These are phyloP conservation scores for Mesorhabditis belari DNA, from an alignment of 2,888 invertebrate genomes.

Conservation along the genomic window DNA sequence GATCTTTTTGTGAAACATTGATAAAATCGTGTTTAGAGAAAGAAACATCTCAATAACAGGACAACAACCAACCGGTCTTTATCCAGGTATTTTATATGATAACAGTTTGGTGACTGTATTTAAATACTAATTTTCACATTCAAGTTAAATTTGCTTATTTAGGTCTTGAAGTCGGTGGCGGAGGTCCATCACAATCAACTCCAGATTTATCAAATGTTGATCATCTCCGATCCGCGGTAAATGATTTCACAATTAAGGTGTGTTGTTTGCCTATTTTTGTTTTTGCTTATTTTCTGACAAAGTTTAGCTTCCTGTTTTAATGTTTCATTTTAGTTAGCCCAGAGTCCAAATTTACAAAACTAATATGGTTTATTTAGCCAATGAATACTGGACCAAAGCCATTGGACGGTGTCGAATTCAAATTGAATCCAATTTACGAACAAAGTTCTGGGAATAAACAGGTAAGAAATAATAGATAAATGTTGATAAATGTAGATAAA, in stretches of 20 bases:
- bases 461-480: background rate
- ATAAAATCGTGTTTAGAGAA: background rate
- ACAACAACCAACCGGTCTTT: too few relatives aligned
- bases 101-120: background rate
- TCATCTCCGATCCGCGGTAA: constrained; percentile 11
- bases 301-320: background rate
- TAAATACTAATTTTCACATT: too few relatives aligned
- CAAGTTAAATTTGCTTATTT: background rate
- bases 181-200: constrained; percentile 11
- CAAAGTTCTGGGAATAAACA: background rate
- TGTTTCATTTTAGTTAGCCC: background rate
- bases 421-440: constrained; percentile 13
- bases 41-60: background rate
- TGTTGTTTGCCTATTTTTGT: background rate
- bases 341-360: too few relatives aligned
- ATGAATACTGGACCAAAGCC: constrained; percentile 10
- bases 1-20: background rate
- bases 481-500: too few relatives aligned
- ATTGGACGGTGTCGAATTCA: constrained; percentile 20
- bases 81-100: too few relatives aligned
- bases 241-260: constrained; percentile 35
- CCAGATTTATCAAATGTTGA: constrained; percentile 9
- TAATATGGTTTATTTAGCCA: background rate
- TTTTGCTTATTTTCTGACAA: background rate
- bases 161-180: background rate